These are phyloP conservation scores for Clivina fossor DNA, from an alignment of 2,888 invertebrate species.

Conservation along the genomic window DNA sequence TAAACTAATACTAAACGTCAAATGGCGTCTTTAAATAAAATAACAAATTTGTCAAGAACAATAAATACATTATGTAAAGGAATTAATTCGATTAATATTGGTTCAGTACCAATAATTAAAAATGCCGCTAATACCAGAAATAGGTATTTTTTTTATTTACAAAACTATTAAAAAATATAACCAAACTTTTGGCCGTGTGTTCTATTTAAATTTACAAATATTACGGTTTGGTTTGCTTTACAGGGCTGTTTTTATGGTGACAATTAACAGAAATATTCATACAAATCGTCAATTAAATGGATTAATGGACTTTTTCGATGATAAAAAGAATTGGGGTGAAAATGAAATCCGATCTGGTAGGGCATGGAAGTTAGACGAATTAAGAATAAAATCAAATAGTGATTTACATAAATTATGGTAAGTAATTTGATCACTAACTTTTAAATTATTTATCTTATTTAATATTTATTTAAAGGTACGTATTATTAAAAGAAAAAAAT, in stretches of 20 bases:
- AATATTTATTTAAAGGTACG: conserved; percentile 59
- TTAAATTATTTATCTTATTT: not conserved
- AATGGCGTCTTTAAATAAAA: conserved; percentile 26
- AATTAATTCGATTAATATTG: conserved; percentile 21
- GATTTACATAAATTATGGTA: conserved; percentile 98
- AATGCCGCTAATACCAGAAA: conserved; percentile 11
- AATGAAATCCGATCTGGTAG: conserved; percentile 77
- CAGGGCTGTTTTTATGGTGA: conserved; percentile 3
- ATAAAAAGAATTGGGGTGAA: conserved; percentile 79
- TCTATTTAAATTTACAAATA: conserved; percentile 2
- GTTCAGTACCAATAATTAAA: conserved; percentile 16
- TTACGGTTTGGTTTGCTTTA: too few species aligned
- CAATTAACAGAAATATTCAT: conserved; percentile 38
- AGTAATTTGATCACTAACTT: conserved; percentile 45
- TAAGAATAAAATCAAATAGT: conserved; percentile 90
- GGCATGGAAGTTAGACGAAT: conserved; percentile 86
- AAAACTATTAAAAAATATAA: conserved; percentile 1
- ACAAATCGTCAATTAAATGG: conserved; percentile 54
- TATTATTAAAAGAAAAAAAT: conserved; percentile 92
- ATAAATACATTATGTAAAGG: conserved; percentile 22
- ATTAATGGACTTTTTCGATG: conserved; percentile 89
- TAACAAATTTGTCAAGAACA: conserved; percentile 20
- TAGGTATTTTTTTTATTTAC: conserved; percentile 19
- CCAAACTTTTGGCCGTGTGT: conserved; percentile 7
- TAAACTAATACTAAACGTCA: too few species aligned